Conservation (phyloP, 2,797 vertebrate species). For the Labeo calbasu region DNA sequence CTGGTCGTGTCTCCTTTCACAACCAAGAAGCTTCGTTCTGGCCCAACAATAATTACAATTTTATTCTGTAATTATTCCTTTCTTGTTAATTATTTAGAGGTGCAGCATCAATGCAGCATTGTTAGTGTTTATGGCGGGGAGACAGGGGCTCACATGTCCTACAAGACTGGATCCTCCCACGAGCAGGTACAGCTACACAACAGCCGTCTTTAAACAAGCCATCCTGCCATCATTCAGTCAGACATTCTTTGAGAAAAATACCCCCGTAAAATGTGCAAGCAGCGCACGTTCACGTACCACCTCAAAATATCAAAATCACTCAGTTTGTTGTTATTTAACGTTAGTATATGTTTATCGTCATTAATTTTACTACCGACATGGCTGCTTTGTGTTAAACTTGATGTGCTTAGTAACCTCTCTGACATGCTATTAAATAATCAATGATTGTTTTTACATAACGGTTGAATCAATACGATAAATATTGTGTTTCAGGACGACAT, state of each 20-base stretch:
- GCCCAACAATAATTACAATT: constrained; percentile 87
- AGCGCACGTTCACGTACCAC: neutral
- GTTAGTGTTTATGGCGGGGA: constrained; percentile 75
- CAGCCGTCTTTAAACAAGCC: constrained; percentile 79
- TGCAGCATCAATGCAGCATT: constrained; percentile 77
- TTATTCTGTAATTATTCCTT: constrained; percentile 92
- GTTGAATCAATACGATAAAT: constrained; percentile 59
- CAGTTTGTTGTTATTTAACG: neutral
- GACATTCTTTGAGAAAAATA: constrained; percentile 52
- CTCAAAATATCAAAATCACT: neutral
- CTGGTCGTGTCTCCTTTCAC: constrained; percentile 79
- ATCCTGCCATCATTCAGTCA: constrained; percentile 74
- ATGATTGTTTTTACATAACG: constrained; percentile 58
- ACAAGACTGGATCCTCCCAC: constrained; percentile 59
- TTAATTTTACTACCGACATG: constrained; percentile 26
- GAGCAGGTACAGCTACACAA: constrained; percentile 54
- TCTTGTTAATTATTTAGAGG: constrained; percentile 90
- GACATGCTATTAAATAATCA: constrained; percentile 62
- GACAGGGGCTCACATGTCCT: constrained; percentile 75
- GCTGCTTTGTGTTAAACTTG: constrained; percentile 40
- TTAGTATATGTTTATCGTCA: neutral
- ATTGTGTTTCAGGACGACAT: constrained; percentile 56
- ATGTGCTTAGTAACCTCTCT: constrained; percentile 36
- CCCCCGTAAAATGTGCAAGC: neutral
- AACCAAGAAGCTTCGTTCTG: constrained; percentile 74